Evolutionary conservation across 1,140 invertebrate species (phyloP).

Genomic region (Pararge aegeria): DNA sequence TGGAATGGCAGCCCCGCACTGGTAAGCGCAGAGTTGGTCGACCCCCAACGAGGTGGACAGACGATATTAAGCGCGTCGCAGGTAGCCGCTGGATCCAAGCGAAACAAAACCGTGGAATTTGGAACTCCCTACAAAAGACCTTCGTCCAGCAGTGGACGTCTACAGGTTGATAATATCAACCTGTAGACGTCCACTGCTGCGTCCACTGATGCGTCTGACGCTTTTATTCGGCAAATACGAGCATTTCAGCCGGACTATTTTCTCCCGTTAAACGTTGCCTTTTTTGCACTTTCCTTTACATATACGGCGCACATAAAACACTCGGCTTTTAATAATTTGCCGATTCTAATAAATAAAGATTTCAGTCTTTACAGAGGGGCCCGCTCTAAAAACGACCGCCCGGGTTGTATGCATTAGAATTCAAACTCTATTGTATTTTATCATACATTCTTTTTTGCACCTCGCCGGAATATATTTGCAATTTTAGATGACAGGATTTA

Average conservation of each 20-base stretch:
- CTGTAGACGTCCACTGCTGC: no score
- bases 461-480: conserved; percentile 73
- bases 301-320: conserved; percentile 63
- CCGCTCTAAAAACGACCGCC: conserved; percentile 72
- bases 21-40: no score
- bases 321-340: conserved; percentile 65
- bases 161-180: no score
- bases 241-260: neutral
- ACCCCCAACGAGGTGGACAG: no score
- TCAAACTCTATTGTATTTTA: conserved; percentile 75
- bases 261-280: neutral
- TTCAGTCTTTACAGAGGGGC: conserved; percentile 55
- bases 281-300: conserved; percentile 17
- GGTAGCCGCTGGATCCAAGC: no score
- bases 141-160: no score
- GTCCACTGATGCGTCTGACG: no score
- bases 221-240: no score
- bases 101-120: no score
- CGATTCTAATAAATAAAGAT: conserved; percentile 79
- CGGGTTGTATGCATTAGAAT: conserved; percentile 66
- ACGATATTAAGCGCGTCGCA: no score
- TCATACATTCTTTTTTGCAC: conserved; percentile 77
- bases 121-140: no score
- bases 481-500: conserved; percentile 54
- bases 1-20: no score